Percentiles rank a stretch among this genome's conserved stretches.
Evolutionary conservation across 2,888 invertebrate genomes (phyloP).

Genomic region (Cephus nigrinus): DNA sequence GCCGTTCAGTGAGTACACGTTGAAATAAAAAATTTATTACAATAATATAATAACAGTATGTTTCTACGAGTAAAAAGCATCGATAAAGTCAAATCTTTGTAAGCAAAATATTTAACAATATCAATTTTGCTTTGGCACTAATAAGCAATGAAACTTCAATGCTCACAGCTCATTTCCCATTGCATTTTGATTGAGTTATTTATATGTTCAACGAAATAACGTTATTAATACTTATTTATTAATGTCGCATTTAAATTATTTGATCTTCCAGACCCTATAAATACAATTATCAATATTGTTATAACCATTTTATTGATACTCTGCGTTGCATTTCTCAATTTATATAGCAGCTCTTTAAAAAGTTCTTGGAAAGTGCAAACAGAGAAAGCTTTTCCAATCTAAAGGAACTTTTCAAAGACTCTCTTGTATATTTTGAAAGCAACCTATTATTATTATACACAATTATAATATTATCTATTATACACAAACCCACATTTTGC

Average conservation of each 20-base stretch:
- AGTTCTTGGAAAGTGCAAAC: too few relatives aligned
- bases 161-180: background rate
- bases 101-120: background rate
- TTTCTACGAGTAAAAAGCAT: background rate
- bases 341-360: background rate
- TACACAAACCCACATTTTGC: too few relatives aligned
- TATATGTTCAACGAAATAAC: background rate
- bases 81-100: background rate
- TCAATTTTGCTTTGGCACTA: background rate
- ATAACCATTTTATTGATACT: background rate
- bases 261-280: background rate
- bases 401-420: too few relatives aligned
- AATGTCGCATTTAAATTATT: background rate
- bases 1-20: background rate
- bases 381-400: too few relatives aligned
- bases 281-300: conserved; percentile 1
- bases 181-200: background rate
- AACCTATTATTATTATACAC: background rate
- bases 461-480: background rate
- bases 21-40: background rate
- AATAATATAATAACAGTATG: background rate
- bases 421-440: background rate
- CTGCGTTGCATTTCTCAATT: background rate
- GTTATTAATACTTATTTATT: conserved; percentile 8
- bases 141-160: background rate